Percentiles rank a stretch among this genome's conserved stretches.
These are phyloP conservation scores for Gopherus flavomarginatus DNA, from an alignment of 2,113 vertebrate species.

Conservation along the genomic window DNA sequence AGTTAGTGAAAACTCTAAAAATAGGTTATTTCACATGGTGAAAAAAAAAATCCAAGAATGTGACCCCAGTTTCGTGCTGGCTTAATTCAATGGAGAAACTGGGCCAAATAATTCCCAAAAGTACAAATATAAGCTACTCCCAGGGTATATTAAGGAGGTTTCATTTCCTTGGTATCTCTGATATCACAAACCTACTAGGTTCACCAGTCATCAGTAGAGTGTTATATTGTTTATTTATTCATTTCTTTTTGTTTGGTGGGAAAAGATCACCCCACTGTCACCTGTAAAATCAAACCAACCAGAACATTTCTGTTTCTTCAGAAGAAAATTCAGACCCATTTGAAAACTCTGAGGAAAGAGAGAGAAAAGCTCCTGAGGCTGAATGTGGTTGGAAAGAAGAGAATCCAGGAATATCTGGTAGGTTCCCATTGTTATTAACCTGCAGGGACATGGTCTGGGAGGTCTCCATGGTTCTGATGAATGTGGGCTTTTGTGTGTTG, in stretches of 20 bases:
- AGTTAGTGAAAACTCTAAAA: neutral
- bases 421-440: neutral
- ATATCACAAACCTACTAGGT: neutral
- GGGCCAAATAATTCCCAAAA: neutral
- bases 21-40: neutral
- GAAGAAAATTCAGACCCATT: slow-evolving; percentile 26
- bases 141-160: neutral
- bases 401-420: slow-evolving; percentile 21
- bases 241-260: neutral
- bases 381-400: slow-evolving; percentile 1
- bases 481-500: neutral
- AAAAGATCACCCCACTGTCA: neutral
- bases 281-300: neutral
- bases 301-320: neutral
- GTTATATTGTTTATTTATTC: neutral
- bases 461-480: neutral
- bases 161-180: neutral
- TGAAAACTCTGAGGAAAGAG: slow-evolving; percentile 31
- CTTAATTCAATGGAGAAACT: neutral
- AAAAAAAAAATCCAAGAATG: neutral
- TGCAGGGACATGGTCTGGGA: accelerated
- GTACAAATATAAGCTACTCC: neutral
- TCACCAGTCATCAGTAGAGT: neutral
- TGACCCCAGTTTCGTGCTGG: neutral
- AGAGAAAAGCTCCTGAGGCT: neutral